Base-by-base conservation (phyloP, 2,888 invertebrate species). In the Baronia brevicornis region DNA sequence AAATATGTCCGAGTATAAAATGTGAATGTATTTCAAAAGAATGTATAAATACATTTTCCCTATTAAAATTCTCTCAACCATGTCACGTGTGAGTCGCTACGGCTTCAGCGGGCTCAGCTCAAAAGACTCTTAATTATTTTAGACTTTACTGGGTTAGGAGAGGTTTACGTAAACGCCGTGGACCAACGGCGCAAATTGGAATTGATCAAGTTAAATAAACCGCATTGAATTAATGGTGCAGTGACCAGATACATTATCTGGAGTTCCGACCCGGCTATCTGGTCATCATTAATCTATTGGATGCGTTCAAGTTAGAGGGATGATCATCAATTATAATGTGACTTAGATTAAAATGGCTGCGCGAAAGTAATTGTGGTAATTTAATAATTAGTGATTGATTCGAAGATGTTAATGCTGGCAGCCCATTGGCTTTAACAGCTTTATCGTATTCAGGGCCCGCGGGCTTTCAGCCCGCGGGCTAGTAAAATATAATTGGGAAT, bases 171-270 rank as follows among this genome's bases (percentile, higher is more conserved):
- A 43, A 43, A 39, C 41, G 38, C 22, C 33, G 38, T 22, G 17
- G 32, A 20, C 18, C 15, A 26, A 40, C 53, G 54, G 45, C 49
- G 51, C 60, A 63, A 68, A 68, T 65, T 59, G 55, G 62, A 60
- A 63, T 65, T 71, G 72, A 78, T 77, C 72, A 72, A 72, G 68
- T 70, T 70, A 74, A 77, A 71, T 74, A 70, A 36, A 75, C 79
- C 75, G 54, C 71, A 72, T 41, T 57, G 51, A 55, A 79, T 80
- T 77, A 74, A 79, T 79, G 60, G 71, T 57, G 51, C 46, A 51
- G 60, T 67, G 71, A 72, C 73, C 70, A 78, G 72, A 79, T 75
- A 77, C 72, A 80, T 80, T 79, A 77, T 77, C 75, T 68, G 53
- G 55, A 60, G 64, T 60, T 65, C 62, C 63, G 63, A 74, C 72